These are phyloP conservation scores for Pogonomyrmex barbatus DNA, from an alignment of 1,140 invertebrate species.

Conservation along the genomic window DNA sequence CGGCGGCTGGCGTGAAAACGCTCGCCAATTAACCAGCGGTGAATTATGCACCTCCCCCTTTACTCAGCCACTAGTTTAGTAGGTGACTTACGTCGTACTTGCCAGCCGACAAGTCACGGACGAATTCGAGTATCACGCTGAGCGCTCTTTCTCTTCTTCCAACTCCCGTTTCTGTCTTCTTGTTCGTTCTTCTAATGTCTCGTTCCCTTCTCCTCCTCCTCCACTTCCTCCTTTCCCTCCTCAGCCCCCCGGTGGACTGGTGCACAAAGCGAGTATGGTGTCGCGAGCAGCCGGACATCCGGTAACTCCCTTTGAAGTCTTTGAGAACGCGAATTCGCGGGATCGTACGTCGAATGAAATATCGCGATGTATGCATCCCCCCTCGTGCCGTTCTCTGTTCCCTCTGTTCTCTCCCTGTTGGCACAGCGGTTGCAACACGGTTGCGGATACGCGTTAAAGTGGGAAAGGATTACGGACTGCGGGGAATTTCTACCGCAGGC, in stretches of 20 bases:
- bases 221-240: slow-evolving; percentile 9
- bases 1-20: slow-evolving; percentile 84
- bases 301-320: slow-evolving; percentile 81
- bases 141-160: slow-evolving; percentile 9
- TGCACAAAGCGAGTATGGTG: slow-evolving; percentile 55
- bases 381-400: neutral
- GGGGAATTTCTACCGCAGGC: slow-evolving; percentile 16
- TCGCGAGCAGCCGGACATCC: slow-evolving; percentile 82
- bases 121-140: slow-evolving; percentile 76
- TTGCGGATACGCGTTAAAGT: slow-evolving; percentile 49
- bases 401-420: neutral
- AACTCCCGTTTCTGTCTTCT: slow-evolving; percentile 15
- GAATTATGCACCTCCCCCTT: slow-evolving; percentile 83
- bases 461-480: slow-evolving; percentile 45
- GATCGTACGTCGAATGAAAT: slow-evolving; percentile 83
- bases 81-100: slow-evolving; percentile 84
- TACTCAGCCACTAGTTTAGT: slow-evolving; percentile 83
- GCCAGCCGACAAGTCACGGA: slow-evolving; percentile 76
- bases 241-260: neutral
- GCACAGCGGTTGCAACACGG: slow-evolving; percentile 21
- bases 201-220: slow-evolving; percentile 13
- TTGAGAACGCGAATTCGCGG: slow-evolving; percentile 76
- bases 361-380: slow-evolving; percentile 67
- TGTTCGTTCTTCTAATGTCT: neutral
- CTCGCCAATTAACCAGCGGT: slow-evolving; percentile 85